Conservation (phyloP, 2,888 invertebrate genomes). For the Caenorhabditis sp. region DNA sequence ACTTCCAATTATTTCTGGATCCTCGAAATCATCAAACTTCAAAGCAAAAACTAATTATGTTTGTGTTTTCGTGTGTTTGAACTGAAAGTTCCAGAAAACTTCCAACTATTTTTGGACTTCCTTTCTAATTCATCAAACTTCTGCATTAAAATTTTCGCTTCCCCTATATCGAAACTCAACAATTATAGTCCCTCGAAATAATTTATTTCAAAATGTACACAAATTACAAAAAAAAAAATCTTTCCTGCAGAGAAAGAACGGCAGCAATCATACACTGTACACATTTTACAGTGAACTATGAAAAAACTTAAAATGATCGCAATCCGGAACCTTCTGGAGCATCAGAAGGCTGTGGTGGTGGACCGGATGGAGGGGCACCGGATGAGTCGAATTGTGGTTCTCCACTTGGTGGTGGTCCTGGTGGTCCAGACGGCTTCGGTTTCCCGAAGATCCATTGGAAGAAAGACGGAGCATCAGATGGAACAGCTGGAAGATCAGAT, state of each 20-base stretch:
- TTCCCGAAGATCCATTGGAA: conserved; percentile 20
- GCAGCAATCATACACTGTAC: conserved; percentile 32
- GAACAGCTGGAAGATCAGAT: conserved; percentile 13
- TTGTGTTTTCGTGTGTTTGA: too few relatives aligned
- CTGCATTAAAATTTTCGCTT: too few relatives aligned
- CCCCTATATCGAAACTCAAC: too few relatives aligned
- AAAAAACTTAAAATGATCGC: conserved; percentile 3
- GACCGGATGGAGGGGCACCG: conserved; percentile 37
- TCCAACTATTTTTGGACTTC: too few relatives aligned
- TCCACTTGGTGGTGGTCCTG: conserved; percentile 14
- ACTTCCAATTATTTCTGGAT: too few relatives aligned
- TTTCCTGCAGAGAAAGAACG: conserved; percentile 15
- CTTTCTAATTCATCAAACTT: too few relatives aligned
- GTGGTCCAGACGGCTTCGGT: conserved; percentile 2
- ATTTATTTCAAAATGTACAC: conserved; percentile 27
- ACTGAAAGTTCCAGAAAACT: too few relatives aligned
- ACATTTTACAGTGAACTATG: not conserved
- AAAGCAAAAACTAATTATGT: not conserved
- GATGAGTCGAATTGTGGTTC: conserved; percentile 11
- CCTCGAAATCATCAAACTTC: too few relatives aligned
- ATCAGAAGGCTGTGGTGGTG: conserved; percentile 40
- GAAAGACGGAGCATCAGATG: conserved; percentile 11
- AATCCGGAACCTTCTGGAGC: conserved; percentile 21
- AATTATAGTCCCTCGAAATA: not conserved
- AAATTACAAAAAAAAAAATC: conserved; percentile 32